Percentiles rank a stretch among this genome's conserved stretches.
These are phyloP conservation scores for Temnothorax ravouxi DNA, from an alignment of 2,888 invertebrate genomes.

Conservation along the genomic window DNA sequence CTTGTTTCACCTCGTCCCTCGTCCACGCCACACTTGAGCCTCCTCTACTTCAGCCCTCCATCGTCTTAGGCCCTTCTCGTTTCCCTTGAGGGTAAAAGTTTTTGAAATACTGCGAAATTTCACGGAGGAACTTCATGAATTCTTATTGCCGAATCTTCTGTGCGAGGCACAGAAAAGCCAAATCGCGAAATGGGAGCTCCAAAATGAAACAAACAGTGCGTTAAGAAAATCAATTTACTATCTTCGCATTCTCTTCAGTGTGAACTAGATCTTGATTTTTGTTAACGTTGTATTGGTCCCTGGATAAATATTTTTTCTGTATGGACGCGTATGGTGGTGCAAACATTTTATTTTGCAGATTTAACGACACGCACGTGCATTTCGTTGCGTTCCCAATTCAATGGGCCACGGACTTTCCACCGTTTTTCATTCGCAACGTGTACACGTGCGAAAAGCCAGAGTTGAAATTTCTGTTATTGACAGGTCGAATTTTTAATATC, in stretches of 20 bases:
- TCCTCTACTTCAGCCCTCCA: constrained; percentile 8
- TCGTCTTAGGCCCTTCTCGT: constrained; percentile 34
- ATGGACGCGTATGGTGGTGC: neutral
- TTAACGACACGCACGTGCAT: constrained; percentile 35
- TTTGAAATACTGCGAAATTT: constrained; percentile 28
- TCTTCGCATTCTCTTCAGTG: neutral
- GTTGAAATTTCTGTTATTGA: constrained; percentile 53
- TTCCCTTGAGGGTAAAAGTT: constrained; percentile 36
- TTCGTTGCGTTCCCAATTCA: constrained; percentile 42
- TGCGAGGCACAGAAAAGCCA: neutral
- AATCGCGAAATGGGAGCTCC: neutral
- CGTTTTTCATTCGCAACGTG: constrained; percentile 51
- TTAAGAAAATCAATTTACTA: constrained; percentile 21
- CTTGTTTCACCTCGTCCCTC: constrained; percentile 34
- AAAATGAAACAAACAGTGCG: neutral
- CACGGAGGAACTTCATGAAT: neutral
- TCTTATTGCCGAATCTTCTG: constrained; percentile 31
- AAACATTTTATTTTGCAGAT: constrained; percentile 41
- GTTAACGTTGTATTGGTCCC: neutral
- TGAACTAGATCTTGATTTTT: constrained; percentile 1
- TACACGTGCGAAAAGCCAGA: constrained; percentile 46
- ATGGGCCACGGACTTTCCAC: constrained; percentile 37
- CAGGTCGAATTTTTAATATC: constrained; percentile 56
- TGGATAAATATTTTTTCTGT: constrained; percentile 2
- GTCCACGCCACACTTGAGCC: neutral